Conservation (phyloP, 1,140 invertebrate species). For the Oppia nitens region DNA sequence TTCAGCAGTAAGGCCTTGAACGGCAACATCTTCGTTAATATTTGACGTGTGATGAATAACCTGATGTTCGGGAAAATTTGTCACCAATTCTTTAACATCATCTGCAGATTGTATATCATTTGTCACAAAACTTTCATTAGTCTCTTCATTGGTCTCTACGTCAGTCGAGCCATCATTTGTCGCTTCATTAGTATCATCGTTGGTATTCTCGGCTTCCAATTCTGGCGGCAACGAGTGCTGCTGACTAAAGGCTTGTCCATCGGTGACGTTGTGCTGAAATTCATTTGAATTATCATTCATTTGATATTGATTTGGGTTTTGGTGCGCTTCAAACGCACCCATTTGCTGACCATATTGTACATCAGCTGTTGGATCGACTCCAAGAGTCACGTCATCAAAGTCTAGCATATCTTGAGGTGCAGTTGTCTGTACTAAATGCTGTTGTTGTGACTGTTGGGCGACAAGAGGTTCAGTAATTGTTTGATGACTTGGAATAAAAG, state of each 20-base stretch:
- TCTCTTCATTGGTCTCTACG: background rate
- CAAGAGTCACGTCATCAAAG: background rate
- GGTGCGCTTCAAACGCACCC: background rate
- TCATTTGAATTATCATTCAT: background rate
- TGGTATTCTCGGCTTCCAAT: too few species aligned
- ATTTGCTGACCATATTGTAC: background rate
- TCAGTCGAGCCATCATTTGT: constrained; percentile 5
- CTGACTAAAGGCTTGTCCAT: background rate
- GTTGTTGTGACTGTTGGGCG: background rate
- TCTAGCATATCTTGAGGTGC: background rate
- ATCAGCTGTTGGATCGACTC: background rate
- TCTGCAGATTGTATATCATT: background rate
- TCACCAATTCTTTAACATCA: background rate
- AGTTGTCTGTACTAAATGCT: background rate
- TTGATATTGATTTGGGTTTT: background rate
- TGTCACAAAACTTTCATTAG: background rate
- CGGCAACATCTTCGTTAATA: background rate
- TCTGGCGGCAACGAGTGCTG: background rate
- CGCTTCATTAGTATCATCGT: too few species aligned
- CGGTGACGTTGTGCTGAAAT: background rate
- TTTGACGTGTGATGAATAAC: too few species aligned
- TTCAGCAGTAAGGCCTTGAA: background rate
- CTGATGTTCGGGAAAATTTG: background rate
- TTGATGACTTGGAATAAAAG: background rate
- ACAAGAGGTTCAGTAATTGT: background rate